Base-by-base conservation (phyloP, 2,888 invertebrate species). In the Dioctria linearis region DNA sequence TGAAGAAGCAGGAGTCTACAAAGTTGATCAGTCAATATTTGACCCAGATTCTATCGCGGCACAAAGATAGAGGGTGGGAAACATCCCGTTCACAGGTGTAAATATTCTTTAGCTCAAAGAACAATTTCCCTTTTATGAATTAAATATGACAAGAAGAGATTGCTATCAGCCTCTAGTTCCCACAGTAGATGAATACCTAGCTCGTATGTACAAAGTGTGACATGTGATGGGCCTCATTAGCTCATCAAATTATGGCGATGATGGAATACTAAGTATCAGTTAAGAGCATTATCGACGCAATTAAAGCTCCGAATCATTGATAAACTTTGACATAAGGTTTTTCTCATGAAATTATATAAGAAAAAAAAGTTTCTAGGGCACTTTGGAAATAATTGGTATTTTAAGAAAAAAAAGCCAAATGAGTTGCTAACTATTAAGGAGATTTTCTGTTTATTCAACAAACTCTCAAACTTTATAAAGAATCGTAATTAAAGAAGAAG, bases 21-120 rank as follows among this genome's bases (percentile, higher is more conserved):
- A 82, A 82, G 82, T 82, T 82, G 80, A 82, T 82, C 82, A 82
- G 82, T 82, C 82, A 82, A 82, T 82, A 82, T 82, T 82, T 82
- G 82, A 82, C 82, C 82, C 67, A 82, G 80, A 82, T 82, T 59
- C 65, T 76, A 78, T 78, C 78, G 54, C 37, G 11, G 37, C 49
- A 37, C 3, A 25, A 3, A n/a, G 11, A 13, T 42, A 39, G 13
- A 54, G 57, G 43, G 25, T 5, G 43, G n/a, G 39, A 13, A 54
- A 40, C 61, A 46, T 76, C 63, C 46, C 46, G 46, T 76, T 49
- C 63, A 37, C 76, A 76, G 76, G 76, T 76, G 76, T 76, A 63
- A 76, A 76, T 49, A 63, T 49, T 39, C 63, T 46, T 63, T 39
- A 39, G 59, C 63, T 49, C 49, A 51, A 76, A 63, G 63, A 43